A percentile compares a stretch with the other conserved stretches of the same genome.
phyloP scores from a whole-genome alignment of 2,888 invertebrate species.

The Microdon myrmicae region DNA sequence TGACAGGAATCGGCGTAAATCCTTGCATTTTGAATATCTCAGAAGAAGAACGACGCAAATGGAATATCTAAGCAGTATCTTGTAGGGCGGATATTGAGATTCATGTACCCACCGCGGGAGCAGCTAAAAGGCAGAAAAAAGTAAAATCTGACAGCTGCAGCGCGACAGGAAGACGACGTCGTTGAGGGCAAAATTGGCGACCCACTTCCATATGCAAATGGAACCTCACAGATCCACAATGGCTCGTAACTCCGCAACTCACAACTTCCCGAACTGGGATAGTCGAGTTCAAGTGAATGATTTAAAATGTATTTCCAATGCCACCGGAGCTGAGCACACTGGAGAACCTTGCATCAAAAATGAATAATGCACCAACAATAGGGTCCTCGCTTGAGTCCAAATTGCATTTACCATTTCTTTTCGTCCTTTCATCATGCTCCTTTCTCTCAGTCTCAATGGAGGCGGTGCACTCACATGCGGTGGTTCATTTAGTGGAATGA shows the following conservation, averaged over 20 bases:
- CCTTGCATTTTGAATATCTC: conserved; percentile 47
- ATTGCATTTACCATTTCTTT: conserved; percentile 20
- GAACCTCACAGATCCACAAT: conserved; percentile 33
- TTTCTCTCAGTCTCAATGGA: neutral
- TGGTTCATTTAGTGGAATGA: conserved; percentile 1
- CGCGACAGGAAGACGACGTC: conserved; percentile 35
- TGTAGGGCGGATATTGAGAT: conserved; percentile 42
- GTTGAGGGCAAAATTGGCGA: conserved; percentile 35
- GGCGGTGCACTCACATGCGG: neutral
- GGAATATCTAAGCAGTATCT: conserved; percentile 46
- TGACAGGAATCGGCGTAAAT: conserved; percentile 29
- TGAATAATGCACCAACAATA: conserved; percentile 48
- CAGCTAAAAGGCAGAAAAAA: conserved; percentile 35
- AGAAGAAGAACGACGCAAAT: conserved; percentile 47
- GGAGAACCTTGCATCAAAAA: conserved; percentile 21
- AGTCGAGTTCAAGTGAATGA: conserved; percentile 27
- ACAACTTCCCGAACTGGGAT: no score
- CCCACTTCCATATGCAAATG: conserved; percentile 51
- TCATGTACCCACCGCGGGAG: conserved; percentile 21
- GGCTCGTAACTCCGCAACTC: neutral
- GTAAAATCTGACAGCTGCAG: conserved; percentile 19
- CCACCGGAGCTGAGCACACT: conserved; percentile 1
- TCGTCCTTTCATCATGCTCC: neutral
- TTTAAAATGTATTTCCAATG: conserved; percentile 40
- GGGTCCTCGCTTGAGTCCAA: conserved; percentile 30